These are phyloP conservation scores for Xenopus borealis DNA, from an alignment of 2,113 vertebrate genomes.

Conservation along the genomic window DNA sequence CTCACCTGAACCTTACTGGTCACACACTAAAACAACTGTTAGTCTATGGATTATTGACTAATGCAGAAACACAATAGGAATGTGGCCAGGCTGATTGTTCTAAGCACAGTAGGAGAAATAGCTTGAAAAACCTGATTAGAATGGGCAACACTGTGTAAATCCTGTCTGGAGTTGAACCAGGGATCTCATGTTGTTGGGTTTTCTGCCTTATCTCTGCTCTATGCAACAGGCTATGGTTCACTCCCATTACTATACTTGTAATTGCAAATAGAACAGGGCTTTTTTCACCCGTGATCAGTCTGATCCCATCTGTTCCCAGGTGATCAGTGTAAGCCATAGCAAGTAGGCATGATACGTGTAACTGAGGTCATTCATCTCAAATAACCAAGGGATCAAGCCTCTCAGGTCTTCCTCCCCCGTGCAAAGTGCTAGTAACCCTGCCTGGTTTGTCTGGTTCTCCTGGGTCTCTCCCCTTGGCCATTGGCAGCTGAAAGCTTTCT, in stretches of 20 bases:
- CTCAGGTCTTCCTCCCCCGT: background rate
- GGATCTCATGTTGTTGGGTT: background rate
- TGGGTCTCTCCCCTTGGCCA: background rate
- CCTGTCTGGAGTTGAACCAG: background rate
- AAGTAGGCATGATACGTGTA: constrained; percentile 36
- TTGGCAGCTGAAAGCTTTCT: constrained; percentile 16
- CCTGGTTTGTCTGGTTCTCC: background rate
- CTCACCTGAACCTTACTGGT: too few species aligned
- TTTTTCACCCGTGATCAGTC: too few species aligned
- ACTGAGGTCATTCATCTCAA: constrained; percentile 29
- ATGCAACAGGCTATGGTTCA: too few species aligned
- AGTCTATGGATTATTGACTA: too few species aligned
- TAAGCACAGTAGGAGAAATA: background rate
- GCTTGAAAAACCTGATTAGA: background rate
- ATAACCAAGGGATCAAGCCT: constrained; percentile 3
- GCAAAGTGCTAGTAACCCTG: background rate
- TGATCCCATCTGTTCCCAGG: too few species aligned
- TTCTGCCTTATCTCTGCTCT: too few species aligned
- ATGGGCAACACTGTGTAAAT: too few species aligned
- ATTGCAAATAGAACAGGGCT: too few species aligned
- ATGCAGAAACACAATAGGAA: too few species aligned
- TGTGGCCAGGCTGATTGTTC: background rate
- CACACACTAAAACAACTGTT: too few species aligned
- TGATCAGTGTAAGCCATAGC: constrained; percentile 18
- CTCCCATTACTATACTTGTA: too few species aligned